phyloP scores from a whole-genome alignment of 2,888 invertebrate genomes.

The Litoditis marina region DNA sequence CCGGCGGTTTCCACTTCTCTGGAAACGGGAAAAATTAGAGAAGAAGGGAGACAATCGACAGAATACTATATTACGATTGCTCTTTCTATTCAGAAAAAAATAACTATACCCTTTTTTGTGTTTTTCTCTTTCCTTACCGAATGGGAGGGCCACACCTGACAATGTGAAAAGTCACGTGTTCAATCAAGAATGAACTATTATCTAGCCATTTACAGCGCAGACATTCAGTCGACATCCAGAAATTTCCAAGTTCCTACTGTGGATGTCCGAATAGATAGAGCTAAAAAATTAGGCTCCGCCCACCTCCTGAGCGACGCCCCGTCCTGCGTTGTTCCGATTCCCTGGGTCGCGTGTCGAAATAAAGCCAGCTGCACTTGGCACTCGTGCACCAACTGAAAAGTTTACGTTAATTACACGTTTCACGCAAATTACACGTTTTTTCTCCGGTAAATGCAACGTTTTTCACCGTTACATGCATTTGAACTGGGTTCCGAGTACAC shows the following conservation, averaged over 20 bases:
- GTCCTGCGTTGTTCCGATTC: slow-evolving; percentile 55
- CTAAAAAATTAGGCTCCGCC: slow-evolving; percentile 13
- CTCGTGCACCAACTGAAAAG: slow-evolving; percentile 60
- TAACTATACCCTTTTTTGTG: too few species aligned
- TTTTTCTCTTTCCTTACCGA: too few species aligned
- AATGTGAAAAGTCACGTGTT: too few species aligned
- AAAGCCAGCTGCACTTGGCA: slow-evolving; percentile 61
- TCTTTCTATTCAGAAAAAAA: too few species aligned
- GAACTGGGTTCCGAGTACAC: too few species aligned
- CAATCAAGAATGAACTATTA: too few species aligned
- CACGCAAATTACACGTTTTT: not conserved
- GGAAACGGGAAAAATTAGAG: slow-evolving; percentile 8
- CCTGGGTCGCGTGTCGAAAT: slow-evolving; percentile 58
- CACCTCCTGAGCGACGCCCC: slow-evolving; percentile 50
- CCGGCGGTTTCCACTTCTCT: slow-evolving; percentile 49
- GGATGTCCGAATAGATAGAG: not conserved
- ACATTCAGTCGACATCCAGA: not conserved
- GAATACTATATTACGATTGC: too few species aligned
- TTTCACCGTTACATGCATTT: too few species aligned
- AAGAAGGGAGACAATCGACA: too few species aligned
- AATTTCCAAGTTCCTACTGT: not conserved
- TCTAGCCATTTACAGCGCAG: too few species aligned
- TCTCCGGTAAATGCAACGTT: too few species aligned
- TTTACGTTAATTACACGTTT: not conserved
- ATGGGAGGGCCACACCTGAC: too few species aligned